These are phyloP conservation scores for Aphodius granarius DNA, from an alignment of 2,888 invertebrate genomes.

Conservation along the genomic window DNA sequence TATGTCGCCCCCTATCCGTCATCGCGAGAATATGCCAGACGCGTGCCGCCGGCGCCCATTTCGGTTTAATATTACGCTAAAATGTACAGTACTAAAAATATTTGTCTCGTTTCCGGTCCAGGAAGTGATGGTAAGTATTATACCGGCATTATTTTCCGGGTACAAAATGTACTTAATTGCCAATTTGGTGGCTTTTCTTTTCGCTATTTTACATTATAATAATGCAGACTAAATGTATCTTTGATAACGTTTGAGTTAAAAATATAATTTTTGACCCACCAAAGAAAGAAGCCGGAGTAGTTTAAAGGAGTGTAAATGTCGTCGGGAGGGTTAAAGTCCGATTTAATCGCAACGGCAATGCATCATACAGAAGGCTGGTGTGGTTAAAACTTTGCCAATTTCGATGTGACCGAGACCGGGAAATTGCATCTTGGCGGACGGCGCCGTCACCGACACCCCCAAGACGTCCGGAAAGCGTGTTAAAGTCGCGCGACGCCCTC, in stretches of 20 bases:
- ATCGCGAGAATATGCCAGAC: neutral
- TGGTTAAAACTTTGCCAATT: conserved; percentile 24
- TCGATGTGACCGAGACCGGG: conserved; percentile 6
- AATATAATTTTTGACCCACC: no score
- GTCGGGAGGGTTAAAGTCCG: neutral
- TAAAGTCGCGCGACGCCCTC: neutral
- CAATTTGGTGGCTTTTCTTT: neutral
- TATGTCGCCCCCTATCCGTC: neutral
- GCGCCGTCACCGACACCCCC: neutral
- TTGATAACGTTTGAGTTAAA: no score
- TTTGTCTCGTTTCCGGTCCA: neutral
- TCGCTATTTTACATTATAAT: no score
- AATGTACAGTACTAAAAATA: neutral
- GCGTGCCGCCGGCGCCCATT: neutral
- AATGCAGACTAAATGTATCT: no score
- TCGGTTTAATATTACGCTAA: neutral
- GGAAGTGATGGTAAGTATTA: neutral
- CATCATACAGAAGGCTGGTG: neutral
- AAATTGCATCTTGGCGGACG: conserved; percentile 20
- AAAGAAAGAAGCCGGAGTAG: neutral
- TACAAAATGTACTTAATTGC: neutral
- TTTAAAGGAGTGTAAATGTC: neutral
- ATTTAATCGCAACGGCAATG: neutral
- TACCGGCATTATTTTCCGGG: neutral
- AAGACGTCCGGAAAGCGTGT: neutral